These are phyloP conservation scores for Hydropsyche betteni DNA, from an alignment of 2,888 invertebrate species.

Conservation along the genomic window DNA sequence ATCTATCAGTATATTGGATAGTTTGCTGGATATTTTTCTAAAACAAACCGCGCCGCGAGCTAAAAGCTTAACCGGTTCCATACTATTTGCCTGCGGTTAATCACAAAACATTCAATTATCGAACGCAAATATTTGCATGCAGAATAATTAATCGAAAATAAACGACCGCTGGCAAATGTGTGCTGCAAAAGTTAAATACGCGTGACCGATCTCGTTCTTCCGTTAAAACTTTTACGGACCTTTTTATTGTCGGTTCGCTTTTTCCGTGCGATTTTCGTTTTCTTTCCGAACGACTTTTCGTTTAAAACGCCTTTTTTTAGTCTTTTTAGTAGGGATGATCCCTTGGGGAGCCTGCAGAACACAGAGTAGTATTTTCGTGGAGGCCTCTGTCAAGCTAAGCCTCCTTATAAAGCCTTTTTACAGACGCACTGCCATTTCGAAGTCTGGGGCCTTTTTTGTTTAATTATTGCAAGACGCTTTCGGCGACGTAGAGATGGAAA, in stretches of 20 bases:
- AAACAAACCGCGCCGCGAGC: no score
- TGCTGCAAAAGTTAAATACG: no score
- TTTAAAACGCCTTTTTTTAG: conserved; percentile 4
- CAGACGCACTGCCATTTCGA: conserved; percentile 22
- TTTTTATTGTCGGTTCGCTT: neutral
- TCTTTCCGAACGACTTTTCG: conserved; percentile 26
- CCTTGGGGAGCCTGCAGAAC: conserved; percentile 1
- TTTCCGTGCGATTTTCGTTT: neutral
- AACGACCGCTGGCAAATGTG: no score
- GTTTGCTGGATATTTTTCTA: no score
- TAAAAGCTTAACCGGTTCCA: no score
- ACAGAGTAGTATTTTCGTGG: conserved; percentile 24
- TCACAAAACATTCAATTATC: no score
- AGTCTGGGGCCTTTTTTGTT: conserved; percentile 15
- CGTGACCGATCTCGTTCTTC: no score
- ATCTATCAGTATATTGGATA: no score
- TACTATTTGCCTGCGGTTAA: no score
- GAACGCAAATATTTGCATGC: no score
- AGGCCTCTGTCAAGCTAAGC: conserved; percentile 26
- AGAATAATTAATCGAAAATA: no score
- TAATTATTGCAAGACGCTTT: conserved; percentile 20
- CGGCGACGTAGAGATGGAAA: neutral
- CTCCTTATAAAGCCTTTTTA: conserved; percentile 25
- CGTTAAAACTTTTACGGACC: no score
- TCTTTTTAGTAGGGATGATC: conserved; percentile 29